Base-by-base conservation (phyloP, 2,113 vertebrate genomes). In the Tiliqua scincoides region DNA sequence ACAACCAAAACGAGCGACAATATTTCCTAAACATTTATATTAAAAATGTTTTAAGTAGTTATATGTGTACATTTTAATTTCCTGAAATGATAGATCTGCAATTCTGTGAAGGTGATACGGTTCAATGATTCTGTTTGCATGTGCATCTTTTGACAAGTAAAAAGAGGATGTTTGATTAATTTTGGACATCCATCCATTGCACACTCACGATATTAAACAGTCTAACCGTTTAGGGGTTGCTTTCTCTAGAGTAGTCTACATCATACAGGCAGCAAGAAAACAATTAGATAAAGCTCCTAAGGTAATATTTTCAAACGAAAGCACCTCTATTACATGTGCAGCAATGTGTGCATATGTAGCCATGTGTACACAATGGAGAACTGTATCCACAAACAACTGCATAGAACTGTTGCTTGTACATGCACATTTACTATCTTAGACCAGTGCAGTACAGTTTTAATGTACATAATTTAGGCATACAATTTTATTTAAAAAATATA, bases 91-190 rank as follows among this genome's bases (percentile, higher is more conserved):
- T 40, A 65, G 32, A 84, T 74, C 27, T 75, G 20, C 14, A 74
- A 37, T 40, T 27, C 10, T 77, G 35, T n/a, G n/a, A n/a, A n/a
- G n/a, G n/a, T n/a, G n/a, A n/a, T n/a, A n/a, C 17, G 74, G 14
- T 57, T 79, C 48, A 84, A 86, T 86, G 21, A 54, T 89, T 87
- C 20, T 67, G 85, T 27, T 6, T 91, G 84, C 73, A 85, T 62
- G 67, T n/a, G 79, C 2, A 89, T 68, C 59, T 43, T 80, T 81
- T 52, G 54, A 30, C 21, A 27, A 18, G 70, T 35, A 74, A 12
- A 15, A 91, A 84, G 73, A 25, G 35, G 32, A 78, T 65, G 73
- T 88, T 83, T 21, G 17, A 8, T 88, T 20, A 89, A 86, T 87
- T 90, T 61, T 62, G 30, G 54, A 82, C 40, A 62, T 37, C 40